Conservation (phyloP, 2,888 invertebrate species). For the Mantis religiosa region DNA sequence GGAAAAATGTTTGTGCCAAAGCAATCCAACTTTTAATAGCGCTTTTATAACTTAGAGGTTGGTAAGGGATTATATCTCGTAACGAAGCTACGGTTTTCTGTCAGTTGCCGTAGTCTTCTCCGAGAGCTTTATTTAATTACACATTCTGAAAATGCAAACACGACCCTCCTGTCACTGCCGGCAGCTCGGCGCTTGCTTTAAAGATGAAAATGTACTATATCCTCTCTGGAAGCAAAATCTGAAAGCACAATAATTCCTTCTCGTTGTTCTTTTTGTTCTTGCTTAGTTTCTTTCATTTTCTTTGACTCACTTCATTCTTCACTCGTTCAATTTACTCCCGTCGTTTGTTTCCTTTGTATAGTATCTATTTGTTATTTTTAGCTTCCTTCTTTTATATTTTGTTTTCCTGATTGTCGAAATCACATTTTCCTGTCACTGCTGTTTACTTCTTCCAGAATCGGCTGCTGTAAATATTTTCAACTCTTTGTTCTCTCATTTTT, state of each 20-base stretch:
- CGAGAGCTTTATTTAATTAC: background rate
- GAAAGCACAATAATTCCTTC: too few relatives aligned
- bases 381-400: too few relatives aligned
- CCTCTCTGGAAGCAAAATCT: background rate
- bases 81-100: background rate
- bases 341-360: background rate
- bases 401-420: too few relatives aligned
- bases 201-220: background rate
- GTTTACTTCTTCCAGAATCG: too few relatives aligned
- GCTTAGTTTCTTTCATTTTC: too few relatives aligned
- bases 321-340: background rate
- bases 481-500: too few relatives aligned
- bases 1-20: background rate
- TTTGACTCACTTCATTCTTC: too few relatives aligned
- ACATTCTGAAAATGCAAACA: background rate
- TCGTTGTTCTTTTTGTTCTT: too few relatives aligned
- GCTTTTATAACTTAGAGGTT: background rate
- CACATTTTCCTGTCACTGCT: too few relatives aligned
- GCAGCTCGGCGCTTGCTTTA: background rate
- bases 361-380: background rate
- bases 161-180: background rate
- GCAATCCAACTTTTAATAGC: background rate
- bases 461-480: too few relatives aligned
- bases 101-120: background rate
- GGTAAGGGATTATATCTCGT: background rate